These are phyloP conservation scores for Hermetia illucens DNA, from an alignment of 1,140 invertebrate genomes.

Conservation along the genomic window DNA sequence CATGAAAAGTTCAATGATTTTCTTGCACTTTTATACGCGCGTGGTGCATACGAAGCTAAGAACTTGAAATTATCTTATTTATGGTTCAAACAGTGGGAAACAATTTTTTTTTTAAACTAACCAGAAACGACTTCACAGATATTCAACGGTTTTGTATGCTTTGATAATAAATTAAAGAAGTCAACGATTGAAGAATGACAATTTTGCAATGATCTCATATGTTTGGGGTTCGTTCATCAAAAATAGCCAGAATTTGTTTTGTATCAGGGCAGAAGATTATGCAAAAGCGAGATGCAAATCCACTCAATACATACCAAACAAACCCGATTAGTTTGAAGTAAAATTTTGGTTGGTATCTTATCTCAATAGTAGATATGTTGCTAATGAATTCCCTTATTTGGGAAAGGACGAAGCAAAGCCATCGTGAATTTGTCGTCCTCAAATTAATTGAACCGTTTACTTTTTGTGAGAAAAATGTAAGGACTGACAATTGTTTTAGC, in stretches of 20 bases:
- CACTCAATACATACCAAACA: conserved; percentile 26
- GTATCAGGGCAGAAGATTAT: conserved; percentile 21
- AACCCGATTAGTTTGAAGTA: conserved; percentile 28
- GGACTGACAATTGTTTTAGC: conserved; percentile 22
- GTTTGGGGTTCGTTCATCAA: conserved; percentile 24
- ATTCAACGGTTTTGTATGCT: conserved; percentile 22
- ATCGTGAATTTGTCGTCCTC: conserved; percentile 13
- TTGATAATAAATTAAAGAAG: conserved; percentile 19
- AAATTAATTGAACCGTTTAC: conserved; percentile 17
- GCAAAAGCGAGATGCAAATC: conserved; percentile 23
- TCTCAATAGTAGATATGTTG: conserved; percentile 21
- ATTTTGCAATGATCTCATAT: conserved; percentile 24
- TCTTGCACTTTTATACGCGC: conserved; percentile 18
- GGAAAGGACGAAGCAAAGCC: conserved; percentile 17
- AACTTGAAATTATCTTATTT: conserved; percentile 12
- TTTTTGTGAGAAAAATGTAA: conserved; percentile 16
- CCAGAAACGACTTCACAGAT: conserved; percentile 16
- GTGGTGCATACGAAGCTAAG: conserved; percentile 16
- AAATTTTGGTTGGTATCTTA: conserved; percentile 28
- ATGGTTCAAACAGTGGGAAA: conserved; percentile 10
- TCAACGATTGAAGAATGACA: conserved; percentile 17
- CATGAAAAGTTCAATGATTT: conserved; percentile 15
- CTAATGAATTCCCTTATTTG: conserved; percentile 26
- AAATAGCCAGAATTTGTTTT: conserved; percentile 23
- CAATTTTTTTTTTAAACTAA: conserved; percentile 14